These are phyloP conservation scores for Lacerta agilis DNA, from an alignment of 2,797 vertebrate genomes.

Conservation along the genomic window DNA sequence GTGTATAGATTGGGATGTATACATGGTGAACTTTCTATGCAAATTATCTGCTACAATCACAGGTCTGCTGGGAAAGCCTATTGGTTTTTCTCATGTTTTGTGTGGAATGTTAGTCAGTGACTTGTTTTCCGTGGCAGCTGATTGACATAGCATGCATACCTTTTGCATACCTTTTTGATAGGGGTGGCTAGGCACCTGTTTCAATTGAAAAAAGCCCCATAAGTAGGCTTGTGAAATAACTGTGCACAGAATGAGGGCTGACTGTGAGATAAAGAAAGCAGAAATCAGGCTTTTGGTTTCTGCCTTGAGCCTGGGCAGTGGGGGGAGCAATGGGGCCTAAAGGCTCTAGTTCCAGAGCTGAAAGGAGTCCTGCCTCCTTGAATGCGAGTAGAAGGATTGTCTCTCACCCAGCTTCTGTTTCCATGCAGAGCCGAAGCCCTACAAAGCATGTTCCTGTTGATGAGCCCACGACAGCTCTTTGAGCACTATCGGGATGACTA, in stretches of 20 bases:
- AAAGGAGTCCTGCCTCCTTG: background rate
- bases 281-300: background rate
- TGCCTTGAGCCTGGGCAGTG: background rate
- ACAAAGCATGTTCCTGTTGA: constrained; percentile 97
- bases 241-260: background rate
- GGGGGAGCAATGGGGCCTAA: background rate
- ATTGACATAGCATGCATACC: background rate
- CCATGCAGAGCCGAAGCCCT: constrained; percentile 91
- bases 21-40: background rate
- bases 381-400: background rate
- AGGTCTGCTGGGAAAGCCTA: background rate
- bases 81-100: background rate
- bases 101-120: background rate
- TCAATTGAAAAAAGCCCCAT: constrained; percentile 49
- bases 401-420: constrained; percentile 10
- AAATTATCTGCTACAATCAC: background rate
- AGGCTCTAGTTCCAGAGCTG: background rate
- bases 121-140: background rate
- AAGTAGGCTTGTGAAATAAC: background rate
- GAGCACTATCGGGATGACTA: constrained; percentile 99
- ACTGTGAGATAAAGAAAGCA: background rate
- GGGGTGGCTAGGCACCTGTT: constrained; percentile 52
- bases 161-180: constrained; percentile 22
- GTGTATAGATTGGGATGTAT: background rate
- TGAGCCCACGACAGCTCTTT: constrained; percentile 97